A percentile compares a stretch with the other conserved stretches of the same genome.
These are phyloP conservation scores for Hemiscyllium ocellatum DNA, from an alignment of 2,113 vertebrate genomes.

Conservation along the genomic window DNA sequence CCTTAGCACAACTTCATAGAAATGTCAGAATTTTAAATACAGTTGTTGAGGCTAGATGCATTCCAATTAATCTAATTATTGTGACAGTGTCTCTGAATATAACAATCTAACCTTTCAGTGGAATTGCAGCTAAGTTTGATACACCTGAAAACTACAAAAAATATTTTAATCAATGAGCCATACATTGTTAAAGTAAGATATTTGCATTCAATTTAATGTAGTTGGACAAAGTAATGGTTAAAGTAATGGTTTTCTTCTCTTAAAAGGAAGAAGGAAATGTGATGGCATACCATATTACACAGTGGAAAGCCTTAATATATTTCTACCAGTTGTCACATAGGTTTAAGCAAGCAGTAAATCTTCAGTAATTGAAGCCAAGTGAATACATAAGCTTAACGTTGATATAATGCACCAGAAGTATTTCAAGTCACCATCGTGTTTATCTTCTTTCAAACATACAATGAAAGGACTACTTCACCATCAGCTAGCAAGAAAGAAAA, in stretches of 20 bases:
- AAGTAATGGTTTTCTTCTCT: background rate
- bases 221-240: background rate
- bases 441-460: background rate
- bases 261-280: background rate
- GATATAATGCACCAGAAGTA: background rate
- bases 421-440: background rate
- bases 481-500: background rate
- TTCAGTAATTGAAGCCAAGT: background rate
- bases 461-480: background rate
- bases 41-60: background rate
- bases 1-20: background rate
- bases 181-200: background rate
- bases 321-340: background rate
- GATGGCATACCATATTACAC: background rate
- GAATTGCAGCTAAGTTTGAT: background rate
- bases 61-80: constrained; percentile 22
- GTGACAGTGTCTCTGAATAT: background rate
- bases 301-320: background rate
- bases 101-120: background rate
- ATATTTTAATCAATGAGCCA: background rate
- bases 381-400: background rate
- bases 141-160: background rate
- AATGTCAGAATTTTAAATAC: constrained; percentile 16
- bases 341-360: background rate
- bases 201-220: background rate